Base-by-base conservation (phyloP, 53 echinoderm and acorn worm species). In the Echinometra lucunter region DNA sequence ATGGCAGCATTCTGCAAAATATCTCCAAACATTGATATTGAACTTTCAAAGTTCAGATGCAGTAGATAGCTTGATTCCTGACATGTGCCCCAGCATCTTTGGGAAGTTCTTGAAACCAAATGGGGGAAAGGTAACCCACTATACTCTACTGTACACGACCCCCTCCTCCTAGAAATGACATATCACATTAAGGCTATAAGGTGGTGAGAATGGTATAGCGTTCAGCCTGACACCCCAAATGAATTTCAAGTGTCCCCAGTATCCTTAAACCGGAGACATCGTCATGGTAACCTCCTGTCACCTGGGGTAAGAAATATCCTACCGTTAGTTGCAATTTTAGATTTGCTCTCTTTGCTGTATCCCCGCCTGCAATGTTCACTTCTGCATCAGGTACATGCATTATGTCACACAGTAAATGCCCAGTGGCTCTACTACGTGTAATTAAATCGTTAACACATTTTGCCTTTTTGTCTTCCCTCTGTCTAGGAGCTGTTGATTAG, bases 391-490 rank as follows among this genome's bases (percentile, higher is more conserved):
- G 60, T 60, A 89, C 89, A 89, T 89, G 42, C 58, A 37, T 60
- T 60, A 89, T 58, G 91, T 91, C 91, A 91, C 91, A 45, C 44
- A 70, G 66, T 70, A 70, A 58, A 66, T 91, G 72, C 91, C 91
- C 91, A 58, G 37, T 89, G 89, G 89, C 89, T 66, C 21, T 60
- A 70, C 42, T 72, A n/a, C 44, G 45, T 70, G 70, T 91, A 91
- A 91, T 91, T 91, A 91, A 91, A 91, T 91, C 91, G 66, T 91
- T 91, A 91, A n/a, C 91, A 69, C 91, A 60, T 66, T 40, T 91
- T 66, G 23, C 42, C 38, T 90, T 58, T 66, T 58, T 56, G 40
- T 60, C 35, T 34, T 37, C 58, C 70, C 44, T 66, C 45, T 91
- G 66, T 45, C 70, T 91, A n/a, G 30, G 66, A 17, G 38, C 66